Evolutionary conservation across 2,888 invertebrate species (phyloP).

Genomic region (Polydrusus cervinus): DNA sequence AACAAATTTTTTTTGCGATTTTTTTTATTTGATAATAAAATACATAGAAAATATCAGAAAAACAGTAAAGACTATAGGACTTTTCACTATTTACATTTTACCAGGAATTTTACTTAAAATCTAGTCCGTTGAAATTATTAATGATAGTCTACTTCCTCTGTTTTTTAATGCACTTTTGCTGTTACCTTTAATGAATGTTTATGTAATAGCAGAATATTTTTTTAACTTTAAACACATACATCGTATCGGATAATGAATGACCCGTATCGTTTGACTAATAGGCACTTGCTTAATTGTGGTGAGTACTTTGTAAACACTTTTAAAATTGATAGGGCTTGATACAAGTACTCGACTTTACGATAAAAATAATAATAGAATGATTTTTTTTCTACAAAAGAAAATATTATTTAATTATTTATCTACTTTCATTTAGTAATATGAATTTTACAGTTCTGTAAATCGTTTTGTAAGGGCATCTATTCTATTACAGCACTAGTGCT

Average conservation of each 20-base stretch:
- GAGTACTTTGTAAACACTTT: not conserved
- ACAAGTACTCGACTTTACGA: not conserved
- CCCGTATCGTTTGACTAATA: not conserved
- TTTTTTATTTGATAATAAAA: too few relatives aligned
- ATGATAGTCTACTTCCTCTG: not conserved
- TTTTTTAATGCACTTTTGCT: constrained; percentile 10
- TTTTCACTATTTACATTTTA: too few relatives aligned
- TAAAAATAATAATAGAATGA: too few relatives aligned
- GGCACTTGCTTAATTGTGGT: not conserved
- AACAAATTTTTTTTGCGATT: too few relatives aligned
- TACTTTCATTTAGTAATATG: too few relatives aligned
- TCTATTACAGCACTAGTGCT: too few relatives aligned
- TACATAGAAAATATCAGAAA: too few relatives aligned
- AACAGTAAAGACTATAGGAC: too few relatives aligned
- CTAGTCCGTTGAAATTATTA: not conserved
- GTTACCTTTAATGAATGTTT: not conserved
- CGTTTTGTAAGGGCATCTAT: too few relatives aligned
- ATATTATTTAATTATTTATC: too few relatives aligned
- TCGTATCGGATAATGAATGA: not conserved
- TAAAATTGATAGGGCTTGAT: not conserved
- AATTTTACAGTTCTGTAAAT: too few relatives aligned
- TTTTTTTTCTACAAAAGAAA: too few relatives aligned
- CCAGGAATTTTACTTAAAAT: not conserved
- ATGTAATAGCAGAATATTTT: not conserved
- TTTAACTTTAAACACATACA: not conserved